Evolutionary conservation across 2,888 invertebrate genomes (phyloP), one percentile per base, ranked within the genome.

Genomic region (Rhingia campestris): DNA sequence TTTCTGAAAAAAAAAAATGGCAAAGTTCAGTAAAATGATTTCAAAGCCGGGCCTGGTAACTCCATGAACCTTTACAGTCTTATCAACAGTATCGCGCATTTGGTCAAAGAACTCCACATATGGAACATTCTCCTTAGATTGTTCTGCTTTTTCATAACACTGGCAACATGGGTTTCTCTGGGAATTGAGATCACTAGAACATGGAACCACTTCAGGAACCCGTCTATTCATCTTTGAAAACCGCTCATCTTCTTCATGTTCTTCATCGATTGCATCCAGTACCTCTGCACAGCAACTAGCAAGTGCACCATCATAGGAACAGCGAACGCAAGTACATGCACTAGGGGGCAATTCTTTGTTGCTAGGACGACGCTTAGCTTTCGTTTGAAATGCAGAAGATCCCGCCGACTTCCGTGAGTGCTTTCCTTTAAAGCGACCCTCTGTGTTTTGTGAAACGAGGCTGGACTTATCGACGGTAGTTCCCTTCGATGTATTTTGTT

Each of bases 91-190:
- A 7, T 89, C 90, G 33, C 88, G 88, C 4, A 91, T 86, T 6
- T 88, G 87, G 67, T 87, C 89, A 3, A 90, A 88, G 54, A 91
- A 90, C 56, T 89, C 89, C 5, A 87, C 87, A 45, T 88, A 88
- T n/a, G 89, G 87, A 1, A 90, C 88, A 54, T 72, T 76, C 22
- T 86, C 82, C 5, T 64, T 6, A 4, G 14, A 14, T 9, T 30
- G 14, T 14, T 4, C 5, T 6, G 22, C 0, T 5, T 22, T 9
- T 10, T 14, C 0, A 43, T 58, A 22, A 6, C 32, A 37, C 6
- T 14, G 6, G 0, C 7, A 10, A 33, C 30, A 14, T 43, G 58
- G 9, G 3, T n/a, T 12, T 3, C n/a, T n/a, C 9, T 32, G 33
- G 33, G 3, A 10, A 6, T 79, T 85, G n/a, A 43, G 51, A n/a